phyloP scores from a whole-genome alignment of 2,797 vertebrate species.

The Cephalopachus bancanus region DNA sequence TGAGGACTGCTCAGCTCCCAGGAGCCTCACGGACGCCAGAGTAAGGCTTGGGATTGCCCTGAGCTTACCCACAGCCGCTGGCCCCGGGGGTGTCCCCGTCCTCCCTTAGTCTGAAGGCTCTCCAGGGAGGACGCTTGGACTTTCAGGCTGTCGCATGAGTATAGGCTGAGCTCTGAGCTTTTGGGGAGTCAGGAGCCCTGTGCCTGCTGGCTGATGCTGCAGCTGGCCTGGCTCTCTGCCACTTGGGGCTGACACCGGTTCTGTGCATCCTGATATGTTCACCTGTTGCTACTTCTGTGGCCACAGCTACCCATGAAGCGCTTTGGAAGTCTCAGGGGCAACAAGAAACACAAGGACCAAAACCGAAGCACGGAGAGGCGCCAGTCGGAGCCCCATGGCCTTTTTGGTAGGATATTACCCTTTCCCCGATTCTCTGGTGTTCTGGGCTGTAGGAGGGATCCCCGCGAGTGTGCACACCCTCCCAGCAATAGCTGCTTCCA shows the following conservation, averaged over 20 bases:
- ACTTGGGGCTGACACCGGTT: background rate
- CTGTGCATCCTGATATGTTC: slow-evolving; percentile 88
- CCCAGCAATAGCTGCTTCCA: background rate
- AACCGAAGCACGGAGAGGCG: slow-evolving; percentile 90
- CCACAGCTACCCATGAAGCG: slow-evolving; percentile 94
- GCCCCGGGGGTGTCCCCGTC: fast-evolving
- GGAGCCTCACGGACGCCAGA: background rate
- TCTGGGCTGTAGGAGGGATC: background rate
- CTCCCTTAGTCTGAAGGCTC: background rate
- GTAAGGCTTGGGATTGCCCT: background rate
- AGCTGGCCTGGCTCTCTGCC: background rate
- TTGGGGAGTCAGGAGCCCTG: background rate
- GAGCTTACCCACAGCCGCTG: background rate
- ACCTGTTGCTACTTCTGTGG: slow-evolving; percentile 77
- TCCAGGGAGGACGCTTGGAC: background rate
- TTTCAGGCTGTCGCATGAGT: background rate
- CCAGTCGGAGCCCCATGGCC: slow-evolving; percentile 93
- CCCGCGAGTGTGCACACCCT: fast-evolving
- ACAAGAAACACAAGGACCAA: slow-evolving; percentile 95
- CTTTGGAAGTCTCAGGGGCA: slow-evolving; percentile 95
- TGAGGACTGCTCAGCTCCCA: background rate
- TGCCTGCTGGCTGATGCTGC: background rate
- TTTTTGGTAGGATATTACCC: slow-evolving; percentile 91
- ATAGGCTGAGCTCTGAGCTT: fast-evolving
- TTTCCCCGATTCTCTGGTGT: fast-evolving